Evolutionary conservation across 2,888 invertebrate species (phyloP), one percentile per base, ranked within the genome.

Genomic region (Nebria brevicollis): DNA sequence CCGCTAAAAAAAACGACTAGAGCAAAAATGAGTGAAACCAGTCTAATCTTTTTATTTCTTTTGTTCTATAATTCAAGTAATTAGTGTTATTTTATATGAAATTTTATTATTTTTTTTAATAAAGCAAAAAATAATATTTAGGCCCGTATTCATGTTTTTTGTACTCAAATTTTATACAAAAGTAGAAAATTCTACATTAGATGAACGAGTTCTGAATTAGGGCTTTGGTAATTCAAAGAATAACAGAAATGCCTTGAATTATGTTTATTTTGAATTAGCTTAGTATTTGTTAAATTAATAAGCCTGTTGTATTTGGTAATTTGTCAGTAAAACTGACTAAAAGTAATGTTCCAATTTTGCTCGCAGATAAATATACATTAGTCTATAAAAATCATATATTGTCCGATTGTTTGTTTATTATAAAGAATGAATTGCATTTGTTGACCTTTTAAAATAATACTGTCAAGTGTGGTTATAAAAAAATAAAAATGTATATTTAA

Each of bases 401-500:
- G 65, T 76, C 66, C 41, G 41, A 34, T 34, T 76, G 20, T 15
- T 76, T 66, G 64, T 54, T 54, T 54, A 54, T 54, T 11, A 54
- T 54, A 54, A 54, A 54, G 54, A 54, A 54, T 54, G 8, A 54
- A 54, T 54, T 54, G 54, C 13, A 20, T 54, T 79, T 74, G 54
- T 34, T 41, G 79, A 75, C 43, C 26, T 77, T 70, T 77, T 77
- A 72, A 77, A 77, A 80, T 75, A 80, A 80, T 80, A 80, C 80
- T 80, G 80, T 80, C 80, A 54, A 15, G 6, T 10, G 26, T 26
- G 70, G 34, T 26, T 70, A 70, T 66, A 66, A 66, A 25, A 70
- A 25, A 70, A 70, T 70, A 11, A 70, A 70, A 70, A 26, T 26
- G 34, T 70, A 70, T 54, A 54, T 54, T 54, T 54, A 1, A 54